Evolutionary conservation across 1,140 invertebrate genomes (phyloP).

Genomic region (Aphelenchoides avenae): DNA sequence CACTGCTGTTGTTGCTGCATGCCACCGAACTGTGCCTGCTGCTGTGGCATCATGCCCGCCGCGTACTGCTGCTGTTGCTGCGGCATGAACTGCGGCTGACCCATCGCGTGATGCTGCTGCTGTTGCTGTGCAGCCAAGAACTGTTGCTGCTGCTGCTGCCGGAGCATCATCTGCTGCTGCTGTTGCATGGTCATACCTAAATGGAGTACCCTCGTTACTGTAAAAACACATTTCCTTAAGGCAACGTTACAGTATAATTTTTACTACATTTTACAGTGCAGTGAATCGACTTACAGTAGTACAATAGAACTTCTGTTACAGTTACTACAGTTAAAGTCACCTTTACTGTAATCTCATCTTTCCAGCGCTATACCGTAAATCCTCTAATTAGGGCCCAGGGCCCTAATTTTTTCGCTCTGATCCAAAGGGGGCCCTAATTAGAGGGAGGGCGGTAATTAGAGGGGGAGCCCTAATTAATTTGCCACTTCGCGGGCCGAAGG

Average conservation of each 20-base stretch:
- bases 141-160: constrained; percentile 16
- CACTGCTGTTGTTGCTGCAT: constrained; percentile 1
- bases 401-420: too few species aligned
- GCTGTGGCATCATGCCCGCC: background rate
- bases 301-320: too few species aligned
- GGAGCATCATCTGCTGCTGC: constrained; percentile 22
- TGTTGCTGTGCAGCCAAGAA: constrained; percentile 19
- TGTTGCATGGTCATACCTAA: background rate
- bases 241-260: background rate
- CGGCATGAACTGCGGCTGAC: background rate
- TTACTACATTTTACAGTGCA: background rate
- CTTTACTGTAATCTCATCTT: background rate
- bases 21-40: background rate
- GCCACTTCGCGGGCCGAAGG: too few species aligned
- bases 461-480: too few species aligned
- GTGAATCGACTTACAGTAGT: too few species aligned
- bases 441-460: too few species aligned
- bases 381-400: too few species aligned
- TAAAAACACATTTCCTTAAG: background rate
- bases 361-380: too few species aligned
- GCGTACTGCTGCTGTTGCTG: background rate
- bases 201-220: constrained; percentile 1
- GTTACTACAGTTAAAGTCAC: background rate
- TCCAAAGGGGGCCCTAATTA: too few species aligned
- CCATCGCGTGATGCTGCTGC: background rate